Evolutionary conservation across 2,797 vertebrate species (phyloP), one percentile per base, ranked within the genome.

Genomic region (Siniperca scherzeri): DNA sequence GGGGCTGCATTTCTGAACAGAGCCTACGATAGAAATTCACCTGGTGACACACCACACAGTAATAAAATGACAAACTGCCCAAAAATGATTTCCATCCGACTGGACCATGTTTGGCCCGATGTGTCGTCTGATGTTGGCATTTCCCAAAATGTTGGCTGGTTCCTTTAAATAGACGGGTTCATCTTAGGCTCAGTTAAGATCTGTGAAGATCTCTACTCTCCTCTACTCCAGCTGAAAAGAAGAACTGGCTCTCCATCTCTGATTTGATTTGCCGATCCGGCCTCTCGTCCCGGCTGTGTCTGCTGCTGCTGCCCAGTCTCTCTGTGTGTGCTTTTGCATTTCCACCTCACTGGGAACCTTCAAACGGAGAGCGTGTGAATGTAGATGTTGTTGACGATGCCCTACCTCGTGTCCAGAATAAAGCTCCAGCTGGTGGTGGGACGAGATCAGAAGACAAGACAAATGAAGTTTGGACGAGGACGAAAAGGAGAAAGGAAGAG

Each of bases 321-420:
- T 14, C 12, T 27, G 5, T 27, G 40, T 14, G 62, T 57, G 64
- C 17, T 48, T 57, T 25, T 69, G 30, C 11, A 50, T 77, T 77
- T 69, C n/a, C 65, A 69, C 40, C 62, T 73, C 42, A 2, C 19
- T 61, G 42, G 33, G 44, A 77, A 2, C 17, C 42, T 61, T 42
- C n/a, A 11, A 2, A 13, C 1, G 42, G 8, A 16, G 36, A 7
- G 19, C 3, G 22, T 14, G 53, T 22, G 40, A 33, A 17, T 0
- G 48, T 19, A 17, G 4, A 30, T 11, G 19, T 3, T 12, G 59
- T 16, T 44, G 30, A 40, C 14, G 40, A 11, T 33, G 53, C 0
- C 33, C 52, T 53, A 25, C 14, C 68, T 74, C 61, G 55, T 53
- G 64, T 44, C 71, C 42, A n/a, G 62, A 55, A 7, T 19, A 21